A percentile compares a stretch with the other conserved stretches of the same genome.
Evolutionary conservation across 2,113 vertebrate species (phyloP).

Genomic region (Amblyopsis rosae): DNA sequence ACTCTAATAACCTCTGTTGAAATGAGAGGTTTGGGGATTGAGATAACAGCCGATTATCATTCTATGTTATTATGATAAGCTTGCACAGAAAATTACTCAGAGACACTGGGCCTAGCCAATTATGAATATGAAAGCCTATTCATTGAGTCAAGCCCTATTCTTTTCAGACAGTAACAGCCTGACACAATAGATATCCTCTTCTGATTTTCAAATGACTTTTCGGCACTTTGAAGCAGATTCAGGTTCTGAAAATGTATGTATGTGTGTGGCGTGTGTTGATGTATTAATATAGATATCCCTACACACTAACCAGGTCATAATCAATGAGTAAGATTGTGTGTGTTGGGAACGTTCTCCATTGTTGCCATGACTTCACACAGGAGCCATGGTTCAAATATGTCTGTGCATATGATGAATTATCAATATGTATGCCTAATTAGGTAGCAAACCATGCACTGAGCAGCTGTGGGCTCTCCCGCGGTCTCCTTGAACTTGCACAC

Average conservation of each 20-base stretch:
- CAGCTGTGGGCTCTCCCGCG: neutral
- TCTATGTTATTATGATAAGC: conserved; percentile 68
- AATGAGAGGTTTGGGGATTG: conserved; percentile 68
- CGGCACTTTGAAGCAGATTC: conserved; percentile 65
- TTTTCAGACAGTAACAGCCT: conserved; percentile 54
- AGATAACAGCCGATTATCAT: conserved; percentile 70
- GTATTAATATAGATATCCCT: too few species aligned
- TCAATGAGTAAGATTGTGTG: too few species aligned
- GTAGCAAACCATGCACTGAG: conserved; percentile 37
- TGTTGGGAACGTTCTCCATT: too few species aligned
- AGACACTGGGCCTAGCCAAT: conserved; percentile 57
- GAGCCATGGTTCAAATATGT: conserved; percentile 4
- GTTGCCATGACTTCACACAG: too few species aligned
- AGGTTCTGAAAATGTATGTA: conserved; percentile 35
- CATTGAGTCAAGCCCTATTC: conserved; percentile 53
- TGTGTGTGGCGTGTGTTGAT: too few species aligned
- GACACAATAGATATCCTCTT: conserved; percentile 65
- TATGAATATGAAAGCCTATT: conserved; percentile 70
- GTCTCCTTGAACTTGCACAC: too few species aligned
- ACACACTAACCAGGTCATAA: too few species aligned
- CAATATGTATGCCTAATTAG: conserved; percentile 45
- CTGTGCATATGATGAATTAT: conserved; percentile 43
- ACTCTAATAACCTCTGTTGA: conserved; percentile 66
- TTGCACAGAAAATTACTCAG: conserved; percentile 59
- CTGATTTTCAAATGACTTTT: conserved; percentile 64